Conservation (phyloP, 2,888 invertebrate species). For the Tortrix viridana region DNA sequence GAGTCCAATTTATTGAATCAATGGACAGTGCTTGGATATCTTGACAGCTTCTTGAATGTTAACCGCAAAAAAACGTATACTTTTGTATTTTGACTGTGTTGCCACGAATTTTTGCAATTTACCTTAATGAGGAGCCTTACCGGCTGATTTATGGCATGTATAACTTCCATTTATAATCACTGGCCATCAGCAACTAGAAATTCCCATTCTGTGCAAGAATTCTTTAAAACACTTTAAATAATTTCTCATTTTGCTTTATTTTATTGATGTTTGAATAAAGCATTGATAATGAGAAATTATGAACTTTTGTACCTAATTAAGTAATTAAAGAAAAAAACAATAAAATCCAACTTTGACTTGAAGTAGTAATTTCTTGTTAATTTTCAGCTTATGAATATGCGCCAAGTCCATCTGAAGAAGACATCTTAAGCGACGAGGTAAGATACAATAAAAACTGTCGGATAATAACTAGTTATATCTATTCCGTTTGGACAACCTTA, state of each 20-base stretch:
- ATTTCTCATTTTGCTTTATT: background rate
- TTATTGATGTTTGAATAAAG: background rate
- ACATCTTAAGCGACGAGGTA: slow-evolving; percentile 92
- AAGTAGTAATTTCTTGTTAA: slow-evolving; percentile 12
- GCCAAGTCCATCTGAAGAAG: slow-evolving; percentile 93
- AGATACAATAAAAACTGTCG: slow-evolving; percentile 38
- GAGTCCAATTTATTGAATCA: slow-evolving; percentile 7
- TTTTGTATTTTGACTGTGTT: background rate
- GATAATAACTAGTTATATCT: too few species aligned
- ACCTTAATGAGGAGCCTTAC: background rate
- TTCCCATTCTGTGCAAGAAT: background rate
- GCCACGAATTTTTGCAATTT: background rate
- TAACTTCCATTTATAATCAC: too few species aligned
- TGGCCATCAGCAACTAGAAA: background rate
- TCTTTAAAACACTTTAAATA: background rate
- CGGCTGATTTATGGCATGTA: too few species aligned
- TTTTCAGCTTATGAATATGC: slow-evolving; percentile 95
- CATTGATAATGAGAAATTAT: too few species aligned
- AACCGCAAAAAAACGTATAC: slow-evolving; percentile 38
- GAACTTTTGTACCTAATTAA: too few species aligned
- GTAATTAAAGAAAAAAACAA: too few species aligned
- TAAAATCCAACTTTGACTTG: background rate
- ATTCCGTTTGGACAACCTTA: too few species aligned
- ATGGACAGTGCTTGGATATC: slow-evolving; percentile 13
- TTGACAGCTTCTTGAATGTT: slow-evolving; percentile 50